Base-by-base conservation (phyloP, 1,140 invertebrate genomes). In the Drosophila auraria region DNA sequence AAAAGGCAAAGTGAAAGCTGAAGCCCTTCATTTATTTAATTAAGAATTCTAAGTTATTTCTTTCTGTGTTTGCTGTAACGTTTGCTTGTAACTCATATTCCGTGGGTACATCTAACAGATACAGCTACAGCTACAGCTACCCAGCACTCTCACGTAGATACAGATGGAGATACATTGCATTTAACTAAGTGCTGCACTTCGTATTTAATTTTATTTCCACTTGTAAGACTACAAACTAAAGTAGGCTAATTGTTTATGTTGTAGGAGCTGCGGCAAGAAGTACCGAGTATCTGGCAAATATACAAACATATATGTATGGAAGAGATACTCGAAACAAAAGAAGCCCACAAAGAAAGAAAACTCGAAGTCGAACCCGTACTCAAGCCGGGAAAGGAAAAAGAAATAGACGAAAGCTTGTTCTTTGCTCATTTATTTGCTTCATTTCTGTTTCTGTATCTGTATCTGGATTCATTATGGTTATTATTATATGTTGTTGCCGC, bases 201-300 rank as follows among this genome's bases (percentile, higher is more conserved):
- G 78, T 90, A 82, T 79, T 90, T 90, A 90, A 89, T 87, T 87
- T 87, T 87, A 87, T 87, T 87, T 87, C 83, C 75, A 80, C 83
- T 83, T 83, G 80, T 83, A 82, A 87, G 80, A 82, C 83, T 87
- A 79, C 78, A 89, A 87, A 87, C 84, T 81, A 90, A 89, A 90
- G 84, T 89, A 89, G 84, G 86, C 82, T 90, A 89, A 89, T 89
- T 89, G 81, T 86, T 90, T 87, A 73, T 70, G 74, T 86, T 84
- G 82, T 86, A 78, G 78, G 68, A 75, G 72, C 70, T 42, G 72
- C 27, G 40, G 47, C 66, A 56, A 23, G 51, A 53, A 53, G 51
- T 38, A 38, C 63, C 53, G 54, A 42, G 33, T 57, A 59, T 50
- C 25, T 64, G 40, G 11, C 12, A 69, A 57, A 69, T 69, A 59